Conservation (phyloP, 2,113 vertebrate genomes). For the crab-eating macaque (Macaca fascicularis) region DNA sequence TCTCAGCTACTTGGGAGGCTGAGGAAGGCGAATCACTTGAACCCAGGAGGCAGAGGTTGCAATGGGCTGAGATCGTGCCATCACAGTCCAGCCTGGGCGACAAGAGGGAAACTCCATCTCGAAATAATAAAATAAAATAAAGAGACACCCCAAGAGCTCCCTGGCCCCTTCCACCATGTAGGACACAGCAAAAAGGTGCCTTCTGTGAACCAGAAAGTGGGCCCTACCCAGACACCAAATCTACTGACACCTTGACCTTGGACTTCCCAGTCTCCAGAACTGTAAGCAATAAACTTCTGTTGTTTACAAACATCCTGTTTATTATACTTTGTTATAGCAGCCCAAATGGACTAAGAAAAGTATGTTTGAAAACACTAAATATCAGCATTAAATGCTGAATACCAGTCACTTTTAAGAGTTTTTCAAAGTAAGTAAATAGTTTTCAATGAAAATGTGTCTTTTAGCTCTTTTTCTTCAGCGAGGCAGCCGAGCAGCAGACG, state of each 20-base stretch:
- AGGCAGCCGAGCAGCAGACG: no score
- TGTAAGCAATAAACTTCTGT: not conserved
- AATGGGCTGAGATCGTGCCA: no score
- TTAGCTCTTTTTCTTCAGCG: no score
- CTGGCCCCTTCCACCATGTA: not conserved
- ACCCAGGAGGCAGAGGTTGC: no score
- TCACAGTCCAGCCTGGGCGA: no score
- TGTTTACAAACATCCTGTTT: not conserved
- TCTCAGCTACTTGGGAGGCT: no score
- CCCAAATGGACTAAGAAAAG: not conserved
- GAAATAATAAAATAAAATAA: no score
- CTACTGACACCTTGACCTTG: not conserved
- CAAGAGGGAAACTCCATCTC: no score
- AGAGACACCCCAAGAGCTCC: not conserved
- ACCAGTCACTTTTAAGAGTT: not conserved
- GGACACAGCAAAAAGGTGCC: no score
- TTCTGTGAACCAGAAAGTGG: not conserved
- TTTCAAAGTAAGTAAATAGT: not conserved
- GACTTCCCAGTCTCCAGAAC: not conserved
- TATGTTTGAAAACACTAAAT: not conserved
- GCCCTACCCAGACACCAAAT: not conserved
- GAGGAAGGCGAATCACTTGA: no score
- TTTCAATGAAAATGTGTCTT: not conserved
- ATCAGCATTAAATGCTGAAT: not conserved
- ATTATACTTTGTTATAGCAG: not conserved